Conservation (phyloP, 2,888 invertebrate species). For the Drosophila quinaria region DNA sequence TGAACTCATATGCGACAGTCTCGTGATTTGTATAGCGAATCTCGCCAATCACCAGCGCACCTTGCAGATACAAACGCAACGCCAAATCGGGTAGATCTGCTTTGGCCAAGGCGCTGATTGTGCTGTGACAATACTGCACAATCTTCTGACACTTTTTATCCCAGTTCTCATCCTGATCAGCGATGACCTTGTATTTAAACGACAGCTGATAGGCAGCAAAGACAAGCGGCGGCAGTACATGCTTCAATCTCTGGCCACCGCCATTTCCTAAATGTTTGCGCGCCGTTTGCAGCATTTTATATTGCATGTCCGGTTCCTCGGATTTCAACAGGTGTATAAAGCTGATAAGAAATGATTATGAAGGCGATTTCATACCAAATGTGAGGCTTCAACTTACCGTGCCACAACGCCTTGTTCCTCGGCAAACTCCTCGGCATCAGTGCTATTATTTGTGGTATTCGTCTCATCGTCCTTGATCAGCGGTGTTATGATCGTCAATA, state of each 20-base stretch:
- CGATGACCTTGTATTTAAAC: constrained; percentile 91
- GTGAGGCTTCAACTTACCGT: constrained; percentile 86
- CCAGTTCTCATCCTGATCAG: constrained; percentile 97
- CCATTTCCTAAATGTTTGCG: constrained; percentile 96
- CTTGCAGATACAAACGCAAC: constrained; percentile 96
- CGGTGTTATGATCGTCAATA: constrained; percentile 93
- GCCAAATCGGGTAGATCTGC: constrained; percentile 98
- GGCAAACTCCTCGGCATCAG: constrained; percentile 96
- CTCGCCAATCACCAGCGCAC: constrained; percentile 96
- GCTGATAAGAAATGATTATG: constrained; percentile 83
- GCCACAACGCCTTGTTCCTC: constrained; percentile 97
- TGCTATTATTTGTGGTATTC: constrained; percentile 83
- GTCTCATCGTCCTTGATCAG: constrained; percentile 94
- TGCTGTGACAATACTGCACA: constrained; percentile 98
- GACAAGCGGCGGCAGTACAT: constrained; percentile 96
- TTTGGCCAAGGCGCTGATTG: constrained; percentile 96
- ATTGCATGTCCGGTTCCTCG: constrained; percentile 93
- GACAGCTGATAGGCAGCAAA: constrained; percentile 97
- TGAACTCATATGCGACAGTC: constrained; percentile 98
- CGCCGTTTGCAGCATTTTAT: constrained; percentile 95
- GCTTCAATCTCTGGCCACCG: constrained; percentile 94
- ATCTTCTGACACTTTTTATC: constrained; percentile 99
- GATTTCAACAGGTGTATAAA: constrained; percentile 94
- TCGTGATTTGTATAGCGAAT: constrained; percentile 98
- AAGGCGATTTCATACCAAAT: background rate